Conservation (phyloP, 2,797 vertebrate genomes). For the Cryptoblepharus egeriae region DNA sequence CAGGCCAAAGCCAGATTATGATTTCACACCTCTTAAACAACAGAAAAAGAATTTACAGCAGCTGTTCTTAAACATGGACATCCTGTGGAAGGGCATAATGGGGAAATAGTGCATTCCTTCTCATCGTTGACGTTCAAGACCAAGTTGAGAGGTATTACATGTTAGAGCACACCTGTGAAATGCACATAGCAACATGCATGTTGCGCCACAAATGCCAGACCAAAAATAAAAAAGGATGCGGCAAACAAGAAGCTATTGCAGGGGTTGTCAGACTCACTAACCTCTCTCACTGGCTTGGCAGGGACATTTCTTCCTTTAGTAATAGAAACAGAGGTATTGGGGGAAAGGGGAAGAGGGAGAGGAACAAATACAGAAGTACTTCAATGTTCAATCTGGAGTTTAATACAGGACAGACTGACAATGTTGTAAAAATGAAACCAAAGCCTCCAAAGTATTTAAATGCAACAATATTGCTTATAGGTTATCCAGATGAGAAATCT, state of each 20-base stretch:
- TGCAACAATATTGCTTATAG: slow-evolving; percentile 1
- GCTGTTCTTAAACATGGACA: slow-evolving; percentile 42
- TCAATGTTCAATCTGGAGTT: slow-evolving; percentile 27
- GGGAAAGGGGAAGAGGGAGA: slow-evolving; percentile 64
- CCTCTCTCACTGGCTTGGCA: slow-evolving; percentile 96
- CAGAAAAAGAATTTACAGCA: slow-evolving; percentile 37
- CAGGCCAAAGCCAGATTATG: not conserved
- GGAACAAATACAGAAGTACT: slow-evolving; percentile 47
- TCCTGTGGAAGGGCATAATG: slow-evolving; percentile 36
- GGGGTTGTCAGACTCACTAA: slow-evolving; percentile 86
- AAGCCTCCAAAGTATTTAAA: slow-evolving; percentile 28
- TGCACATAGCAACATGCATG: slow-evolving; percentile 73
- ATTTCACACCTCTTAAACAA: slow-evolving; percentile 34
- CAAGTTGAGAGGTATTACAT: slow-evolving; percentile 74
- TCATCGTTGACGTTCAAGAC: slow-evolving; percentile 44
- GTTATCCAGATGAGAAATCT: slow-evolving; percentile 21
- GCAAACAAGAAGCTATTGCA: slow-evolving; percentile 81
- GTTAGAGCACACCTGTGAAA: slow-evolving; percentile 66
- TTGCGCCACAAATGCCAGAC: slow-evolving; percentile 76
- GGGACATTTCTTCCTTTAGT: slow-evolving; percentile 91
- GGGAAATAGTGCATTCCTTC: slow-evolving; percentile 40
- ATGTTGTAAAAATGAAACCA: slow-evolving; percentile 6
- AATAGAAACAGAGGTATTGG: slow-evolving; percentile 78
- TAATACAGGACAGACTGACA: slow-evolving; percentile 7
- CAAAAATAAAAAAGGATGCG: slow-evolving; percentile 79